phyloP scores from a whole-genome alignment of 2,797 vertebrate species.

The Miichthys miiuy region DNA sequence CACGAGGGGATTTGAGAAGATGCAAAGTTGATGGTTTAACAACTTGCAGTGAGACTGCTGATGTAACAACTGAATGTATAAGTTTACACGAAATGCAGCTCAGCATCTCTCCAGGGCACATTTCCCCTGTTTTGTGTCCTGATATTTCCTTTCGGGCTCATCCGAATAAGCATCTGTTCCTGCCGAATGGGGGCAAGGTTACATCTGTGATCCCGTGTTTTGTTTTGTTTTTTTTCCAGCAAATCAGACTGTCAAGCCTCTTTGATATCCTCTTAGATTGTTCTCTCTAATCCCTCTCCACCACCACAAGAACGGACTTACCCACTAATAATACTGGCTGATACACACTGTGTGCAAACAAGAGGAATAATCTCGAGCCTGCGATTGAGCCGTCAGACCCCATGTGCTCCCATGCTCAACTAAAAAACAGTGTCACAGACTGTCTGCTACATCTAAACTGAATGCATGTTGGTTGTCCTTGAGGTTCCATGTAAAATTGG shows the following conservation, averaged over 20 bases:
- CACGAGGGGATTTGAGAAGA: conserved; percentile 19
- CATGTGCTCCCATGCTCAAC: background rate
- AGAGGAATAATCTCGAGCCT: conserved; percentile 43
- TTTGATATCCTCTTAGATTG: conserved; percentile 66
- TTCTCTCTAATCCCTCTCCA: conserved; percentile 69
- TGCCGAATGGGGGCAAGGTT: conserved; percentile 56
- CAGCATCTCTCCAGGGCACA: conserved; percentile 8
- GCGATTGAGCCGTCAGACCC: conserved; percentile 55
- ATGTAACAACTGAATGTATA: conserved; percentile 35
- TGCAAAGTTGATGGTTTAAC: conserved; percentile 50
- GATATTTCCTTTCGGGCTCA: conserved; percentile 39
- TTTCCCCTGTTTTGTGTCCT: conserved; percentile 28
- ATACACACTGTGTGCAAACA: conserved; percentile 70
- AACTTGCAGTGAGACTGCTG: conserved; percentile 36
- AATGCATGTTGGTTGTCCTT: background rate
- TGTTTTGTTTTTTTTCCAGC: conserved; percentile 11
- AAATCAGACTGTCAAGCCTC: conserved; percentile 63
- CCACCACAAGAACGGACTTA: conserved; percentile 44
- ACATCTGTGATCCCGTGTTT: conserved; percentile 67
- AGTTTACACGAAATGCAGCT: conserved; percentile 43
- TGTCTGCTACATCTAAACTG: background rate
- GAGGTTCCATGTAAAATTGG: background rate
- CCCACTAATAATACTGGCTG: conserved; percentile 51
- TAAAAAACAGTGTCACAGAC: conserved; percentile 32
- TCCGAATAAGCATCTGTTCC: conserved; percentile 65